These are phyloP conservation scores for Engraulis encrasicolus DNA, from an alignment of 2,113 vertebrate genomes.

Conservation along the genomic window DNA sequence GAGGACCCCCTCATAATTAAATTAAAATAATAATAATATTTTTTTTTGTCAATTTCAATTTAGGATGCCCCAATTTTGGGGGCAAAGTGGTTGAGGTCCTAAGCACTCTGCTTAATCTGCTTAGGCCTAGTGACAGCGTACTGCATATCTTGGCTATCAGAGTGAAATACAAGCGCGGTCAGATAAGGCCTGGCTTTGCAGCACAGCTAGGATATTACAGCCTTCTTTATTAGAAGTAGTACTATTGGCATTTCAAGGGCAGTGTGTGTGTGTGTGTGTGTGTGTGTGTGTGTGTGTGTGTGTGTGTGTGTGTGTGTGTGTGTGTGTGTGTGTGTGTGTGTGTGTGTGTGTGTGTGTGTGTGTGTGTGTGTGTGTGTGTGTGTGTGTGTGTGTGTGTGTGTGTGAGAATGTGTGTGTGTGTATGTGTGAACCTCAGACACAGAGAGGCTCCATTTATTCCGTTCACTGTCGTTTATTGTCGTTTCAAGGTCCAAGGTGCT, in stretches of 20 bases:
- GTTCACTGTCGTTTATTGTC: background rate
- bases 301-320: conserved; percentile 1
- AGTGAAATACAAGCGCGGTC: background rate
- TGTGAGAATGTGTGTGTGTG: conserved; percentile 28
- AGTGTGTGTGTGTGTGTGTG: conserved; percentile 22
- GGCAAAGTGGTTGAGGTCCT: no score
- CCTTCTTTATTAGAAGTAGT: background rate
- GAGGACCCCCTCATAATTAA: no score
- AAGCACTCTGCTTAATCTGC: no score
- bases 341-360: conserved; percentile 12
- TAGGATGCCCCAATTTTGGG: no score
- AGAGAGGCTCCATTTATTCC: background rate
- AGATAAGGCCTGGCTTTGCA: background rate
- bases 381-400: background rate
- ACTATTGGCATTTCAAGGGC: background rate
- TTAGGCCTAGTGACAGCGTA: no score
- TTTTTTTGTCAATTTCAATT: no score
- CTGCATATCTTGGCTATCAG: no score
- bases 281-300: conserved; percentile 29
- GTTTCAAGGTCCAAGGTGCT: background rate
- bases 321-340: conserved; percentile 26
- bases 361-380: conserved; percentile 33
- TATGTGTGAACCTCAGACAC: background rate
- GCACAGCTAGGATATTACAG: background rate
- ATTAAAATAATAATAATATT: no score